phyloP scores from a whole-genome alignment of 2,888 invertebrate species.

The Spicauda simplicius region DNA sequence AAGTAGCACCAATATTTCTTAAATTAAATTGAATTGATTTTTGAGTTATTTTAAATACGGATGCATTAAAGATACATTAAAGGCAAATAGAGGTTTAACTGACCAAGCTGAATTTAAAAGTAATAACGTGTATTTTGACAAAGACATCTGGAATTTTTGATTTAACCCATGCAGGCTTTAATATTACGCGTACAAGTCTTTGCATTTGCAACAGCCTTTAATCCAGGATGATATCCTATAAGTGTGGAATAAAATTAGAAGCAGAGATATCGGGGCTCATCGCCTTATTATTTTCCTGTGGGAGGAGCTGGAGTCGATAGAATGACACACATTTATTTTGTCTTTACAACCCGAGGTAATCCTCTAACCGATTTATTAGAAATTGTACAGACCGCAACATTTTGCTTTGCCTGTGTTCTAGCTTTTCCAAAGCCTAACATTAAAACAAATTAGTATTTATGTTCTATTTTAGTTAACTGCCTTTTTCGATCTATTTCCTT shows the following conservation, averaged over 20 bases:
- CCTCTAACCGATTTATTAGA: slow-evolving; percentile 11
- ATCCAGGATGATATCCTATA: background rate
- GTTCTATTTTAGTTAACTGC: background rate
- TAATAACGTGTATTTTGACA: no score
- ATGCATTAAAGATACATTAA: no score
- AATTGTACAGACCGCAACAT: background rate
- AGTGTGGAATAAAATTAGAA: slow-evolving; percentile 11
- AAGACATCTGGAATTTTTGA: no score
- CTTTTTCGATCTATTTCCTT: no score
- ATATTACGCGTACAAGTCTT: no score
- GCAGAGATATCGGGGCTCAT: background rate
- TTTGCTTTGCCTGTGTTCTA: background rate
- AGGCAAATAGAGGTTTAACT: no score
- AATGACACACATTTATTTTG: slow-evolving; percentile 7
- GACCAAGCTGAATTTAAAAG: no score
- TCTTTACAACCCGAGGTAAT: slow-evolving; percentile 4
- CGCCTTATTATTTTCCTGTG: background rate
- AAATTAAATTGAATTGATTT: no score
- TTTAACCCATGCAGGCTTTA: background rate
- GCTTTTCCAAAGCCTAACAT: background rate
- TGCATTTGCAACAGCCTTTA: background rate
- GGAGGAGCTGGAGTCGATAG: background rate
- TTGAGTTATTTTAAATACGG: no score
- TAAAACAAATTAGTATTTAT: background rate
- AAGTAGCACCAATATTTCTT: no score